Evolutionary conservation across 2,888 invertebrate genomes (phyloP), one percentile per base, ranked within the genome.

Genomic region (Cryptus armator): DNA sequence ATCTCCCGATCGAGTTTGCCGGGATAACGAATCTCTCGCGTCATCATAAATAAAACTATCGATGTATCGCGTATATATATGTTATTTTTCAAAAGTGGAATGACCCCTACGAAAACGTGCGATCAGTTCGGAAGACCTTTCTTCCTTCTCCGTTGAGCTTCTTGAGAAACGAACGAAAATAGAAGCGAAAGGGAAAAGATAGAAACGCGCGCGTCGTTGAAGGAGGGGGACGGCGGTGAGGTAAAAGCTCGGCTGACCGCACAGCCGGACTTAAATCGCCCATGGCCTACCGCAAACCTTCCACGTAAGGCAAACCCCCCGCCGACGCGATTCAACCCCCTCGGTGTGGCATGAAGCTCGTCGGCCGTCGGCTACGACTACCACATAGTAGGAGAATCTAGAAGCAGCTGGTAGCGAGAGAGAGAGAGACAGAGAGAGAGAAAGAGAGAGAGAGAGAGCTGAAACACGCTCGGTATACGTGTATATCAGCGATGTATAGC

Each of bases 231-330:
- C 46, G 67, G 46, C 76, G 59, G 56, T 16, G 56, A 67, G 51
- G 64, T 71, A 79, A 82, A 76, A 81, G 82, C 79, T 68, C 76
- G 79, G 76, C 76, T 82, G 86, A 86, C 84, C 86, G 76, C 84
- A 82, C 71, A 76, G 53, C 72, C 72, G 71, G 76, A 82, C 76
- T 81, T 80, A 87, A 89, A 88, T 90, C 88, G 90, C 88, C 90
- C 93, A 88, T 92, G 92, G 91, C 92, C 93, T 93, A 93, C 92
- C 93, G 82, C 93, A 93, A 92, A 83, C 81, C 24, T 24, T 89
- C 87, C 56, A 89, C 90, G 90, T 89, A 90, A 89, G 89, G 89
- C 88, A 87, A 88, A 75, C 62, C 81, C 71, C 62, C 81, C 71
- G 64, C 78, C 78, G 77, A 70, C 70, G 88, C 64, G 71, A 86